Evolutionary conservation across 2,888 invertebrate species (phyloP).

Genomic region (Cremastinae sp.): DNA sequence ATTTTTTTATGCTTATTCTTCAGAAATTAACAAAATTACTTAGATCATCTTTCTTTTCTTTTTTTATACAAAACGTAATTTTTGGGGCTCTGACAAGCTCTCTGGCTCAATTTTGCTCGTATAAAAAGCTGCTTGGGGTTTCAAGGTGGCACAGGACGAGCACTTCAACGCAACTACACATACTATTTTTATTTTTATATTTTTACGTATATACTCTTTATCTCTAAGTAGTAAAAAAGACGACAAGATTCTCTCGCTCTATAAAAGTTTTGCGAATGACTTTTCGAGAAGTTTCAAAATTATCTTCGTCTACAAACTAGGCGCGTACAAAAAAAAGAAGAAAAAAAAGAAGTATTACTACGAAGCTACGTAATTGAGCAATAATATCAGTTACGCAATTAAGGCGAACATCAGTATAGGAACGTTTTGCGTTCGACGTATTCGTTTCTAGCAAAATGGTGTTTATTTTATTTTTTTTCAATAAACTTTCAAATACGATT

Average conservation of each 20-base stretch:
- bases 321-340: slow-evolving; percentile 50
- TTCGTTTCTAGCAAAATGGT: slow-evolving; percentile 22
- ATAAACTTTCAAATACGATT: neutral
- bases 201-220: slow-evolving; percentile 6
- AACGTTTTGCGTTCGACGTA: slow-evolving; percentile 61
- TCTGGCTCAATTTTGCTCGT: slow-evolving; percentile 52
- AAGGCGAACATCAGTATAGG: slow-evolving; percentile 54
- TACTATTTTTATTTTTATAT: slow-evolving; percentile 34
- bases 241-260: slow-evolving; percentile 35
- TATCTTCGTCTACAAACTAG: slow-evolving; percentile 46
- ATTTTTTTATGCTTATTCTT: neutral
- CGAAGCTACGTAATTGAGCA: slow-evolving; percentile 61
- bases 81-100: slow-evolving; percentile 48
- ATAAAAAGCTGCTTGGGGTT: slow-evolving; percentile 57
- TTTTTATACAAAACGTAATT: slow-evolving; percentile 45
- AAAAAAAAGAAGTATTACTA: slow-evolving; percentile 55
- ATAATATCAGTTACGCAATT: slow-evolving; percentile 61
- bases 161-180: slow-evolving; percentile 49
- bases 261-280: slow-evolving; percentile 22
- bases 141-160: slow-evolving; percentile 45
- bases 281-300: slow-evolving; percentile 20
- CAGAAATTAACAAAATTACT: slow-evolving; percentile 29
- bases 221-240: slow-evolving; percentile 15
- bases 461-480: neutral
- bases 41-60: slow-evolving; percentile 33